Conservation (phyloP, 2,113 vertebrate species). For the Diphyllodes magnificus region DNA sequence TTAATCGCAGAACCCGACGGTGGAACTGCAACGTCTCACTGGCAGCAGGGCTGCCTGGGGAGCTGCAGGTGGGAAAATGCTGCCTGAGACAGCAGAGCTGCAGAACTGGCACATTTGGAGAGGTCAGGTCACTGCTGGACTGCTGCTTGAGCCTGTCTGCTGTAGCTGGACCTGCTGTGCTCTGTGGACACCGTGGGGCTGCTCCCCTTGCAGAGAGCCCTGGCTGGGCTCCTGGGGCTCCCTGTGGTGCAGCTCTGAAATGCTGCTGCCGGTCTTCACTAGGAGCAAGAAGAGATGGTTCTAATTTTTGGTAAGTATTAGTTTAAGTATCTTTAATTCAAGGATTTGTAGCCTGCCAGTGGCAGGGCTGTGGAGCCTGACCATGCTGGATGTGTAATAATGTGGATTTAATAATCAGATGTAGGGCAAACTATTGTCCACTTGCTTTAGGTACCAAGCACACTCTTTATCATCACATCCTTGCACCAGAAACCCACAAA, state of each 20-base stretch:
- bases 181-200: background rate
- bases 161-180: background rate
- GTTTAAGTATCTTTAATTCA: background rate
- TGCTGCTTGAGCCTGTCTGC: background rate
- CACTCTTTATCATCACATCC: background rate
- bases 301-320: background rate
- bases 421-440: background rate
- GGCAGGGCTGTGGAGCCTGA: background rate
- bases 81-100: background rate
- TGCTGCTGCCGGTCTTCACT: background rate
- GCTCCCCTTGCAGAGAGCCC: background rate
- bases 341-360: background rate
- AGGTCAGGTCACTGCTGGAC: background rate
- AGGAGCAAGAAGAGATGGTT: background rate
- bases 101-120: background rate
- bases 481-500: background rate
- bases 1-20: background rate
- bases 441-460: background rate
- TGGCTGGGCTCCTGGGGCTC: background rate
- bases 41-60: background rate
- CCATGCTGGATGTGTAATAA: background rate
- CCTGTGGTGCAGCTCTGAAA: fast-evolving
- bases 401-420: background rate
- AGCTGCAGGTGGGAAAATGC: background rate
- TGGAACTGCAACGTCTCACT: fast-evolving